These are phyloP conservation scores for Cecropterus lyciades DNA, from an alignment of 1,140 invertebrate species.

Conservation along the genomic window DNA sequence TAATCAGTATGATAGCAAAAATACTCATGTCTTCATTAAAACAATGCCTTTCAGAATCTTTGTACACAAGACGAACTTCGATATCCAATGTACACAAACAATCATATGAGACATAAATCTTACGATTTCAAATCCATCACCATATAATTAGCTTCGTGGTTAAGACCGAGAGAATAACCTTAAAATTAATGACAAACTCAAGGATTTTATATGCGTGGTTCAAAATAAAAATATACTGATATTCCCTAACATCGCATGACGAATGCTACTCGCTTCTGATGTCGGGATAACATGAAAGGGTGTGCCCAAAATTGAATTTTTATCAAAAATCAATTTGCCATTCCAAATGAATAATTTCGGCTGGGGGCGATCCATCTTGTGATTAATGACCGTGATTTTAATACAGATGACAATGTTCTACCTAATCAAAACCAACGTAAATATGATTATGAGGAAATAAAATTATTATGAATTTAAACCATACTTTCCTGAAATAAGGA, in stretches of 20 bases:
- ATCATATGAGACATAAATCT: too few relatives aligned
- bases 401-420: slow-evolving; percentile 37
- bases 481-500: slow-evolving; percentile 4
- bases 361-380: slow-evolving; percentile 33
- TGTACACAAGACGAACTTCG: too few relatives aligned
- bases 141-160: too few relatives aligned
- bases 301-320: slow-evolving; percentile 30
- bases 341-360: slow-evolving; percentile 34
- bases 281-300: slow-evolving; percentile 6
- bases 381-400: slow-evolving; percentile 34
- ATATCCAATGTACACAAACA: too few relatives aligned
- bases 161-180: background rate
- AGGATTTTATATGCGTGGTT: too few relatives aligned
- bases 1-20: too few relatives aligned
- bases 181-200: background rate
- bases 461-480: slow-evolving; percentile 12
- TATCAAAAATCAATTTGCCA: slow-evolving; percentile 38
- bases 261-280: background rate
- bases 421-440: slow-evolving; percentile 6
- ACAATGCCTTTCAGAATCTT: too few relatives aligned
- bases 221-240: background rate
- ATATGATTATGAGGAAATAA: background rate
- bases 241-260: slow-evolving; percentile 1
- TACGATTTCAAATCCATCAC: too few relatives aligned
- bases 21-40: too few relatives aligned